Evolutionary conservation across 2,888 invertebrate genomes (phyloP), one percentile per base, ranked within the genome.

Genomic region (Acleris sparsana): DNA sequence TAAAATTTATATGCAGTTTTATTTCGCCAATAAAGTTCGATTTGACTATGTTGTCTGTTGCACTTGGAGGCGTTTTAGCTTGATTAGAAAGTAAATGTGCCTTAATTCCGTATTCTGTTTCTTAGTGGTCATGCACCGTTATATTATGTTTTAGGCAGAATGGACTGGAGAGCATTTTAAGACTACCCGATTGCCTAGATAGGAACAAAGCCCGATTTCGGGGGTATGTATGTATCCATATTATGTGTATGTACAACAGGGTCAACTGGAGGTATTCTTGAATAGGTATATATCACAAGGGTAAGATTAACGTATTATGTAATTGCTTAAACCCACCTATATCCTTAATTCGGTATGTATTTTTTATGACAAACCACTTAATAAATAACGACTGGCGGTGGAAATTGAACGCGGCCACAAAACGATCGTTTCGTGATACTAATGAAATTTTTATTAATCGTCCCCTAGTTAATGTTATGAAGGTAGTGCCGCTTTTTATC

Each of bases 1-100:
- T 92, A 91, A 91, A 90, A 83, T 91, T 90, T 90, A 91, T 89
- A 90, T 89, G 87, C 90, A 89, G 80, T 90, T 90, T 91, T 89
- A 90, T 90, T 86, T 73, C 82, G 73, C 80, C 87, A 82, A 89
- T 90, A 91, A 92, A 90, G 78, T 87, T 89, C 86, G 88, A 89
- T 89, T 85, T 86, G 84, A 86, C 86, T 86, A 85, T 83, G 81
- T 83, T 83, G 85, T 87, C 80, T 78, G 77, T 73, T 79, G 79
- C 80, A 76, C 63, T 52, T 63, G 67, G 58, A 67, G 66, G 71
- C 72, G 77, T 70, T 59, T 56, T 63, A 57, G 66, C 25, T 53
- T 62, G 57, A 66, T 66, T 66, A 53, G 61, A 48, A 52, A 59
- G 17, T 48, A 48, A 16, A 56, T 39, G 39, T 39, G 39, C 39